Base-by-base conservation (phyloP, 2,888 invertebrate genomes). In the Notocelia uddmanniana region DNA sequence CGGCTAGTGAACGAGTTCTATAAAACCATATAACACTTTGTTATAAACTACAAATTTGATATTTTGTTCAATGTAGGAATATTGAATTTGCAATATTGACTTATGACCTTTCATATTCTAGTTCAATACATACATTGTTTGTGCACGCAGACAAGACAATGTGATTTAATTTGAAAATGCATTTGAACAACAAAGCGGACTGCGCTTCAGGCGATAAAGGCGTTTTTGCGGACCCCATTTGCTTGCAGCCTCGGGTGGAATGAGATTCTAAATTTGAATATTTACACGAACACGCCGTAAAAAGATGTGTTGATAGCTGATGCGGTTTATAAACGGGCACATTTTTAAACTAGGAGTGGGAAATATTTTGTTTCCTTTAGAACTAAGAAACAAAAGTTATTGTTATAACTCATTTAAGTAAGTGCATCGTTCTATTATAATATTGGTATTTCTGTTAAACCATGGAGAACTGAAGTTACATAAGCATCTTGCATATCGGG, bases 181-280 rank as follows among this genome's bases (percentile, higher is more conserved):
- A 64, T 64, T 64, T 52, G 64, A 54, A 64, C 52, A 23, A 63
- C 64, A 64, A 64, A 54, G 64, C 37, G 15, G 54, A 31, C 45
- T 48, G n/a, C 62, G 50, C 50, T 34, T n/a, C 6, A 23, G n/a
- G 52, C 34, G 34, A n/a, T 52, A 21, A 63, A 34, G 37, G 21
- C 21, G 50, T 64, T 64, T 64, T 64, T 52, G 54, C 19, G 31
- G 11, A 34, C 54, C 64, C 52, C 31, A 64, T 64, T 18, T 23
- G 69, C 69, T 54, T 55, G 54, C 45, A 48, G 34, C 31, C n/a
- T 45, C 45, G 45, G 21, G 26, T 34, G 1, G 34, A 66, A 57
- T 62, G 50, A 11, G 62, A 62, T 69, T 69, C 69, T 21, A 69
- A 58, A 69, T 69, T 69, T 64, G 37, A 69, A 63, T 69, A 37